These are phyloP conservation scores for Galerucella calmariensis DNA, from an alignment of 2,888 invertebrate species.

Conservation along the genomic window DNA sequence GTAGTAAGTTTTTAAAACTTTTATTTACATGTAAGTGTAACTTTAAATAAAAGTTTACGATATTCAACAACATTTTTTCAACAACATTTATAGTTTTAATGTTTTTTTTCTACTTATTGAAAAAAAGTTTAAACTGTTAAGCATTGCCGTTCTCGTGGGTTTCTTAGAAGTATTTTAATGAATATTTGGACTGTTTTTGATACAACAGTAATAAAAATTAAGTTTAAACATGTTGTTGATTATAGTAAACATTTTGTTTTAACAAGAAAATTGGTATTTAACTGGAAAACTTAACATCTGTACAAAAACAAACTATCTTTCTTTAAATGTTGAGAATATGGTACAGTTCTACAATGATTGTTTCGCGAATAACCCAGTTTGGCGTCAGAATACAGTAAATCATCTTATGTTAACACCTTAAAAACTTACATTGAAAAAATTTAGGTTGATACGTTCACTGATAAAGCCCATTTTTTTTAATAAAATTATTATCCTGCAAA, in stretches of 20 bases:
- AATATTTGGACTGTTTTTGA: too few species aligned
- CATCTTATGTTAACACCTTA: constrained; percentile 2
- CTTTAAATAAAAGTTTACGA: not conserved
- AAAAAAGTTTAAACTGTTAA: too few species aligned
- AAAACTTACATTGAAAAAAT: constrained; percentile 20
- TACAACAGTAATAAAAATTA: too few species aligned
- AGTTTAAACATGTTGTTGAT: not conserved
- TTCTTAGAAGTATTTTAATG: too few species aligned
- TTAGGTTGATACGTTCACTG: constrained; percentile 6
- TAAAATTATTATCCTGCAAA: too few species aligned
- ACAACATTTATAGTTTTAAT: not conserved
- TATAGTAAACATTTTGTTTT: constrained; percentile 5
- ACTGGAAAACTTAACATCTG: constrained; percentile 21
- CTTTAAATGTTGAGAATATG: not conserved
- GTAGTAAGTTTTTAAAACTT: not conserved
- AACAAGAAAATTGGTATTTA: constrained; percentile 9
- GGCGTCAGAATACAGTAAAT: constrained; percentile 28
- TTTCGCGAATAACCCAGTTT: constrained; percentile 34
- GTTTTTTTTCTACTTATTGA: too few species aligned
- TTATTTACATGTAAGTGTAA: not conserved
- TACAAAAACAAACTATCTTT: constrained; percentile 16
- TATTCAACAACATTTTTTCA: not conserved
- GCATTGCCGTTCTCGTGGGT: too few species aligned
- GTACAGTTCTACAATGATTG: constrained; percentile 39
- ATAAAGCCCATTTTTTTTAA: constrained; percentile 5